Conservation (phyloP, 2,888 invertebrate genomes). For the Brassicogethes aeneus region DNA sequence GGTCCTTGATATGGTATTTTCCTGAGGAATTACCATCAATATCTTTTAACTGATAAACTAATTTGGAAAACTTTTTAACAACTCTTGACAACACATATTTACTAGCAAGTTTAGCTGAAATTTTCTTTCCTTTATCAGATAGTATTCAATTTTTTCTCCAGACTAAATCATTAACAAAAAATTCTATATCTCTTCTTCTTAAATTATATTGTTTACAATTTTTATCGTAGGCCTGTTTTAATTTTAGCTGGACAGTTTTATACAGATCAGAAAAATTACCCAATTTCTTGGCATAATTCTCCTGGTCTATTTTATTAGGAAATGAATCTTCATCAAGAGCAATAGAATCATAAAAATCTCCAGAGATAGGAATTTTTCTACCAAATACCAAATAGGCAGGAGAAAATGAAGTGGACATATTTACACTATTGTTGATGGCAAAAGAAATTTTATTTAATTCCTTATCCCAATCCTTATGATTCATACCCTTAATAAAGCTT, state of each 20-base stretch:
- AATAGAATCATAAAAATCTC: background rate
- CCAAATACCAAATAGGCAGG: background rate
- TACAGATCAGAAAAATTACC: background rate
- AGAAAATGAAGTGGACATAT: background rate
- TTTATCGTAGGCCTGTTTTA: background rate
- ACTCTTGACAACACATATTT: background rate
- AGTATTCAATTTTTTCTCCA: background rate
- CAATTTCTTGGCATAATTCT: background rate
- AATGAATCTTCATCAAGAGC: background rate
- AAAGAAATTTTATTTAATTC: constrained; percentile 5
- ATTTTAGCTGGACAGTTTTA: background rate
- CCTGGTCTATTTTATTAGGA: background rate
- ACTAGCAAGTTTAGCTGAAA: background rate
- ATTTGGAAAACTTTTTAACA: background rate
- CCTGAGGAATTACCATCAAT: background rate
- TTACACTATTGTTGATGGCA: constrained; percentile 2
- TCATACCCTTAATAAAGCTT: constrained; percentile 5
- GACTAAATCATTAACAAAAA: background rate
- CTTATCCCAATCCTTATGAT: constrained; percentile 10
- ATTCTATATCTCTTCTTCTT: too few species aligned
- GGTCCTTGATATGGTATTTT: background rate
- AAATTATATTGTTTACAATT: too few species aligned
- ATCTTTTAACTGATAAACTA: background rate
- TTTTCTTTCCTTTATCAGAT: background rate
- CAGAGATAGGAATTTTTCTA: background rate